Conservation (phyloP, 1,140 invertebrate species). For the Micrasema longulum region DNA sequence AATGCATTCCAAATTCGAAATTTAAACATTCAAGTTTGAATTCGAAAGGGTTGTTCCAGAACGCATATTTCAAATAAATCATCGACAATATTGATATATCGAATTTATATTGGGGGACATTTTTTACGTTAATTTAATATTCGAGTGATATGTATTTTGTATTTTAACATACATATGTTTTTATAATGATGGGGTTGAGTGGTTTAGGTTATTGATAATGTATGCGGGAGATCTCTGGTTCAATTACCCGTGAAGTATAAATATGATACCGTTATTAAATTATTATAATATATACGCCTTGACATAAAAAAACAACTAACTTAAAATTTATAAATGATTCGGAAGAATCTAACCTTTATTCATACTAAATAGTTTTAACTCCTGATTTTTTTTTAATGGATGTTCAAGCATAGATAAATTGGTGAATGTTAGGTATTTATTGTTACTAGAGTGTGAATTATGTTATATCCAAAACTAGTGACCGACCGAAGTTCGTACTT, state of each 20-base stretch:
- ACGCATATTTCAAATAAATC: constrained; percentile 24
- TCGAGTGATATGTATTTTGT: not conserved
- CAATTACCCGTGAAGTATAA: constrained; percentile 17
- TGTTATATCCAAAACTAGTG: too few species aligned
- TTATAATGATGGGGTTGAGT: constrained; percentile 22
- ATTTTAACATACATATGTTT: not conserved
- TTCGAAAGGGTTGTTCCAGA: constrained; percentile 23
- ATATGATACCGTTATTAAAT: not conserved
- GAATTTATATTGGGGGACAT: constrained; percentile 11
- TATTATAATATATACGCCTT: too few species aligned
- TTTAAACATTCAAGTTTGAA: constrained; percentile 1
- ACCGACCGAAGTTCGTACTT: too few species aligned
- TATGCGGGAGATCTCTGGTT: constrained; percentile 10
- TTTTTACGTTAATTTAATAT: constrained; percentile 1
- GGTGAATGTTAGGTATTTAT: too few species aligned
- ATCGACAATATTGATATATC: constrained; percentile 35
- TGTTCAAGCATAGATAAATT: too few species aligned
- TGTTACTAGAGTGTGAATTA: too few species aligned
- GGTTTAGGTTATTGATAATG: not conserved
- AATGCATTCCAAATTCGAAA: constrained; percentile 28
- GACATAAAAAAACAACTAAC: too few species aligned
- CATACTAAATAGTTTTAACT: too few species aligned
- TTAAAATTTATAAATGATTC: too few species aligned
- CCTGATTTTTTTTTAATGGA: too few species aligned
- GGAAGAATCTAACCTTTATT: too few species aligned